Base-by-base conservation (phyloP, 1,140 invertebrate species). In the Octopus bimaculoides region DNA sequence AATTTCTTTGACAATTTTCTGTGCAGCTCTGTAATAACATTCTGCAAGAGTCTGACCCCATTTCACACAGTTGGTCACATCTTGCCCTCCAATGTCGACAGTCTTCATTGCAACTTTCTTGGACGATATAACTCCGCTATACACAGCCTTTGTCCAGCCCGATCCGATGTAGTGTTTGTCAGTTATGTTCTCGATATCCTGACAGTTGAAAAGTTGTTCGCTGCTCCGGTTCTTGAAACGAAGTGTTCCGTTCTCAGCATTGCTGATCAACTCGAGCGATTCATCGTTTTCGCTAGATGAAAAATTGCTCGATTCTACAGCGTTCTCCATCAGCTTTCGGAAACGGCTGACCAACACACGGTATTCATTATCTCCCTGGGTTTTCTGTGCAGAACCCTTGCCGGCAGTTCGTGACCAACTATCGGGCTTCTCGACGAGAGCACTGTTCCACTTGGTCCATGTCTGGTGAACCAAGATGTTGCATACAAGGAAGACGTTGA, bases 131-230 rank as follows among this genome's bases (percentile, higher is more conserved):
- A 76, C 79, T 1, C 86, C 90, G 17, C 85, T 89, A 83, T 89
- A 91, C 8, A 92, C 91, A 12, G 90, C 88, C 83, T 92, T 92
- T 41, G 91, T 92, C 90, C 91, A 92, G 0, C 91, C 91, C 41
- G 87, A 85, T 5, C 88, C 89, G 12, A 92, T 80, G 79, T 86
- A 89, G 4, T 81, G 82, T 77, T 76, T 80, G 52, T 86, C 82
- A 0, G 80, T 81, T 52, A 88, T 86, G 55, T 82, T 83, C n/a
- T 83, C 80, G 77, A 88, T 80, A 71, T 85, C 83, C 71, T 84
- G 82, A 82, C 88, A 89, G 9, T 83, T 81, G 41, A 87, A 73
- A 41, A 86, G 76, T n/a, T 80, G 76, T 73, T 79, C 82, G 56
- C 73, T 80, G 53, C 52, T 69, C 20, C 73, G 78, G 14, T 52